Conservation (phyloP, 2,113 vertebrate genomes). For the Euleptes europaea region DNA sequence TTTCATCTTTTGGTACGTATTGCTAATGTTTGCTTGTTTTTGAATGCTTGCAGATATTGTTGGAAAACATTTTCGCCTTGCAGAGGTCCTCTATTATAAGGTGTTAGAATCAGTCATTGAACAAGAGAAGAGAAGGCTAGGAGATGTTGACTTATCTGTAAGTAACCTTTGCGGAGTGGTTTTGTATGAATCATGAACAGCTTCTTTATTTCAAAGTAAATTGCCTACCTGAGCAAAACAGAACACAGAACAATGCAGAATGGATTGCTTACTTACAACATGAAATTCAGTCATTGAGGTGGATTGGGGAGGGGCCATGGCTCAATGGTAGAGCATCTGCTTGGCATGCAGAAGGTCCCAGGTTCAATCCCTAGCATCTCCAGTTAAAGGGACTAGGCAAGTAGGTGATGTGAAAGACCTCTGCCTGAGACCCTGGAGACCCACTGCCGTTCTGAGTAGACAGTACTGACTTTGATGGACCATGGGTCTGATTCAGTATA, state of each 20-base stretch:
- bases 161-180: conserved; percentile 62
- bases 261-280: background rate
- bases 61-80: conserved; percentile 85
- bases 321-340: no score
- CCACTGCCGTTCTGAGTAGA: no score
- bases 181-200: background rate
- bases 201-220: background rate
- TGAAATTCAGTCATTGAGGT: background rate
- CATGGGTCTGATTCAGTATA: no score
- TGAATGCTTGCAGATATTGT: conserved; percentile 79
- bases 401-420: no score
- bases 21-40: conserved; percentile 15
- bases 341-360: no score
- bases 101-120: conserved; percentile 89
- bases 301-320: no score
- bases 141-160: conserved; percentile 89
- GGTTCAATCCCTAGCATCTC: no score
- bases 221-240: background rate
- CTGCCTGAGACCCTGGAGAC: no score
- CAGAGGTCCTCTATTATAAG: conserved; percentile 92
- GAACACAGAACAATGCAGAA: background rate
- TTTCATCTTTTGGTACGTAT: conserved; percentile 13
- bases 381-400: no score
- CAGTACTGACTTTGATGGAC: no score
- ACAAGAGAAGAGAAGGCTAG: conserved; percentile 88